Evolutionary conservation across 2,888 invertebrate species (phyloP), one percentile per base, ranked within the genome.

Genomic region (Polia nebulosa): DNA sequence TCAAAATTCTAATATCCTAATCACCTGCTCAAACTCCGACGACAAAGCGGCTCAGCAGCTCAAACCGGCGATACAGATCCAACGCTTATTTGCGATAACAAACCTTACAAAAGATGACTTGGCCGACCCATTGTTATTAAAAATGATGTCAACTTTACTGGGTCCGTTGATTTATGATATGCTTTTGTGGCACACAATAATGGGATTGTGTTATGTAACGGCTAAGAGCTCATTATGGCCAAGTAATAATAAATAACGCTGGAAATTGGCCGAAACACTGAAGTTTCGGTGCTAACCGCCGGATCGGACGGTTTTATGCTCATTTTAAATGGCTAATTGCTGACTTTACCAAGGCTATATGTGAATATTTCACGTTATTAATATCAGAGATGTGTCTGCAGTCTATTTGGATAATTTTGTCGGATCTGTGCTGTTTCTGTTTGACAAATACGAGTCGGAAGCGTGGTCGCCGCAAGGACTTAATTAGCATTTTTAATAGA

Each of bases 111-210:
- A 87, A 83, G 85, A 79, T 81, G 83, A 84, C 85, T 81, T 85
- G 53, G 58, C 57, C 63, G 72, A 78, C 65, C 89, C 82, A 88
- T 93, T 93, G 91, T 92, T 90, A 91, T 90, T 92, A 92, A 92
- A 93, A 93, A 93, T 91, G 90, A 92, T 88, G 91, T 92, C 93
- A 92, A 92, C 90, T 88, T 84, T 86, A 87, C 87, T 84, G 82
- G 80, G 62, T 79, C 71, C 72, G 85, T 86, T 92, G 93, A 94
- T 93, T 93, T 92, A 93, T 90, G 90, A 79, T 70, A 72, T 69
- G 82, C 88, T 83, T 86, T 90, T 91, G 90, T 89, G 87, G 78
- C 60, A 69, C 83, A 85, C 83, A 85, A 89, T 90, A 91, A 90
- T 89, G 86, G 89, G 87, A 88, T 88, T 88, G 77, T 90, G 89